These are phyloP conservation scores for Centropus unirufus DNA, from an alignment of 2,113 vertebrate genomes.

Conservation along the genomic window DNA sequence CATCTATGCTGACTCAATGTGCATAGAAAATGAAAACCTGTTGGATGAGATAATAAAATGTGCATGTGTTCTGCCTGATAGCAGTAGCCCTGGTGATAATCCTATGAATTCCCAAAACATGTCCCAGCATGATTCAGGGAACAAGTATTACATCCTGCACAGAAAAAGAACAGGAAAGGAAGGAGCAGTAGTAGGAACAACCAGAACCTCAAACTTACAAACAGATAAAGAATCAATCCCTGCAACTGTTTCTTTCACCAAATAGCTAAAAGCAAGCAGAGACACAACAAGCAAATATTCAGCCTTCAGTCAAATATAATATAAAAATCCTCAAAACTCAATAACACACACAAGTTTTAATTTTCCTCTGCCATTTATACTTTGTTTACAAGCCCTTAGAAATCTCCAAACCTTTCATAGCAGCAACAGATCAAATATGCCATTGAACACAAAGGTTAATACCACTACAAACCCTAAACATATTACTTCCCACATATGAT, in stretches of 20 bases:
- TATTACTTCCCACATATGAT: not conserved
- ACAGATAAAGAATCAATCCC: not conserved
- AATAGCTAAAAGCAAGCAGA: not conserved
- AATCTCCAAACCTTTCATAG: not conserved
- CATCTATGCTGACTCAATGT: conserved; percentile 32
- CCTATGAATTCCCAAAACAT: conserved; percentile 63
- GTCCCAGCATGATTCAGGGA: conserved; percentile 45
- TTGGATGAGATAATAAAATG: conserved; percentile 68
- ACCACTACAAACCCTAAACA: not conserved
- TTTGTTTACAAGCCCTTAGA: not conserved
- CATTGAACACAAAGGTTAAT: not conserved
- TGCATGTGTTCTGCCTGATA: conserved; percentile 68
- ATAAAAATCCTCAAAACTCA: not conserved
- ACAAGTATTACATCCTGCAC: conserved; percentile 14
- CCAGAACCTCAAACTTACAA: not conserved
- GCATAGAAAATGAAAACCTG: conserved; percentile 65
- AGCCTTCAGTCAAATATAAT: not conserved
- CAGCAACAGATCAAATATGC: not conserved
- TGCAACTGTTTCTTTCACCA: not conserved
- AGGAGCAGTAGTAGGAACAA: not conserved
- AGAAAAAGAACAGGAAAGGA: not conserved
- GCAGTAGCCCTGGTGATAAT: conserved; percentile 70
- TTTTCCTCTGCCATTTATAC: not conserved
- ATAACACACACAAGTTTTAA: not conserved
- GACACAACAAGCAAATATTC: not conserved